A percentile compares a stretch with the other conserved stretches of the same genome.
These are phyloP conservation scores for Vulpes ferrilata DNA, from an alignment of 2,113 vertebrate genomes.

Conservation along the genomic window DNA sequence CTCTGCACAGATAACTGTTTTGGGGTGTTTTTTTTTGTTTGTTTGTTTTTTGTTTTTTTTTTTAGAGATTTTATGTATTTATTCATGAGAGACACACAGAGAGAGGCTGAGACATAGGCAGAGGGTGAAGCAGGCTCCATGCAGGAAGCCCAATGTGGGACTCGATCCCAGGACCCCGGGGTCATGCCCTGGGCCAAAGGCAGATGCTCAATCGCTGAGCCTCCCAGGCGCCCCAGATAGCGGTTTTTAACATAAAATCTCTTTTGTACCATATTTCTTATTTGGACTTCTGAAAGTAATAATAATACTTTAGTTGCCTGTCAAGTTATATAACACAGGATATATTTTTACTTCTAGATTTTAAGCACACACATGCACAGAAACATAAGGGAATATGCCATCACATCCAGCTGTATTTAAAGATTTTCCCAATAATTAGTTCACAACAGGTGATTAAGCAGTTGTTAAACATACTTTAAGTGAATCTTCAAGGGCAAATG, in stretches of 20 bases:
- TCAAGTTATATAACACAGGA: constrained; percentile 37
- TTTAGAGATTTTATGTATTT: no score
- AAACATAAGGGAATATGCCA: constrained; percentile 64
- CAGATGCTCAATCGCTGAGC: no score
- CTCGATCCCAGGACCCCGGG: no score
- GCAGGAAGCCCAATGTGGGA: no score
- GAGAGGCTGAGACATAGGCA: no score
- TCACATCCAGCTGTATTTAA: constrained; percentile 80
- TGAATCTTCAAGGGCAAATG: constrained; percentile 77
- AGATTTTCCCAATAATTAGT: constrained; percentile 76
- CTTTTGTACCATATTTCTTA: background rate
- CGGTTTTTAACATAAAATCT: constrained; percentile 36
- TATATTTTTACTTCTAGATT: constrained; percentile 74
- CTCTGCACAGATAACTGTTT: background rate
- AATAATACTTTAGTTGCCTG: constrained; percentile 4
- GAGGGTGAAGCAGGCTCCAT: no score
- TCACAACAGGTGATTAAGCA: constrained; percentile 79
- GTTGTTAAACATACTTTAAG: constrained; percentile 76
- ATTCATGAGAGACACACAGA: no score
- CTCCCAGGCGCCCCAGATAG: background rate
- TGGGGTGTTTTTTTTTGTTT: background rate
- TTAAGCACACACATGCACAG: constrained; percentile 56
- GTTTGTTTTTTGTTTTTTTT: no score
- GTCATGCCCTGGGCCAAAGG: no score
- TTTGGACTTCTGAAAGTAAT: constrained; percentile 43